phyloP scores from a whole-genome alignment of 2,888 invertebrate species.

The Himalopsyche tibetana region DNA sequence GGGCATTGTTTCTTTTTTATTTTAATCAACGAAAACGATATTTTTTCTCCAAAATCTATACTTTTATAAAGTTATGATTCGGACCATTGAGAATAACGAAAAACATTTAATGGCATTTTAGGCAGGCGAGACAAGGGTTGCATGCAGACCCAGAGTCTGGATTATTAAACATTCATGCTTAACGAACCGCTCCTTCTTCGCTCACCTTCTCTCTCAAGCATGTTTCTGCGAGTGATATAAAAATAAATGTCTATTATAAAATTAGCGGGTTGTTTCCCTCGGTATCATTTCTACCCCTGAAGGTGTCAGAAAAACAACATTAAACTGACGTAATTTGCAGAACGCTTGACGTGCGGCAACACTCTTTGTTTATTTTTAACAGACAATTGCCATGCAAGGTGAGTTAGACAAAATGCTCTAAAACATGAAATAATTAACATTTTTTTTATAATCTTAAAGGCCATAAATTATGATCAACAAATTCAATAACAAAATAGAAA shows the following conservation, averaged over 20 bases:
- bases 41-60: not conserved
- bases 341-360: conserved; percentile 17
- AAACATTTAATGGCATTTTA: not conserved
- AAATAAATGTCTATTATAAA: conserved; percentile 77
- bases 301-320: conserved; percentile 48
- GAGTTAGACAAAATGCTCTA: not conserved
- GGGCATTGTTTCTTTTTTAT: too few species aligned
- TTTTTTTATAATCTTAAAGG: too few species aligned
- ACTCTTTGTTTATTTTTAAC: conserved; percentile 7
- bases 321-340: conserved; percentile 51
- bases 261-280: conserved; percentile 69
- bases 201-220: conserved; percentile 17
- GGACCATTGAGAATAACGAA: conserved; percentile 7
- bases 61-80: not conserved
- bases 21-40: too few species aligned
- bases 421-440: too few species aligned
- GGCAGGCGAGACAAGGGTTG: conserved; percentile 30
- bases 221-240: conserved; percentile 69
- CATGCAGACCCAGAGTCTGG: not conserved
- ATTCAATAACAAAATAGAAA: too few species aligned
- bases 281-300: conserved; percentile 17
- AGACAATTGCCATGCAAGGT: conserved; percentile 4
- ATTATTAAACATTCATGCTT: conserved; percentile 53
- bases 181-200: conserved; percentile 13
- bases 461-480: too few species aligned